Conservation (phyloP, 1,140 invertebrate species). For the Amphibalanus amphitrite region DNA sequence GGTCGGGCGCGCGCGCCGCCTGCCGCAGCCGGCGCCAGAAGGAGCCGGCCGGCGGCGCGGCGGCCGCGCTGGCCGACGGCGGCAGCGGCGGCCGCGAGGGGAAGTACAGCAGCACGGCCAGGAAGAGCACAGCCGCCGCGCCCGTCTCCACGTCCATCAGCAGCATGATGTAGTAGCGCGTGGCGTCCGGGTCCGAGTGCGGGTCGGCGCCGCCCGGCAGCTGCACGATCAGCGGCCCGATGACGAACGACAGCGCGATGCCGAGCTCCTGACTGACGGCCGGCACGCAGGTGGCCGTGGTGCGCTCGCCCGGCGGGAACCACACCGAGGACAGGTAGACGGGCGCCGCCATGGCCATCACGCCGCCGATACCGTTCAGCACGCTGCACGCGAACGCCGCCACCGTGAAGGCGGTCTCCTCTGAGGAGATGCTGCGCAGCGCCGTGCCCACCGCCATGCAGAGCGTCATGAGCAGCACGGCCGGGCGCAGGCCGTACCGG, state of each 20-base stretch:
- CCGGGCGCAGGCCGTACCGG: constrained; percentile 21
- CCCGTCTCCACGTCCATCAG: constrained; percentile 19
- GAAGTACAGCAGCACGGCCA: constrained; percentile 25
- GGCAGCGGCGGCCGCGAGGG: constrained; percentile 25
- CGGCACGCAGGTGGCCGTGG: constrained; percentile 18
- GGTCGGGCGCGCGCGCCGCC: no score
- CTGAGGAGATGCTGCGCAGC: constrained; percentile 20
- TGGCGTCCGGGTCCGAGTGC: background rate
- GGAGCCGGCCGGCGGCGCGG: no score
- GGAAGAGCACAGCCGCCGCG: constrained; percentile 20
- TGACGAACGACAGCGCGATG: constrained; percentile 26
- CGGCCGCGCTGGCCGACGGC: constrained; percentile 23
- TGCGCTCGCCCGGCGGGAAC: constrained; percentile 26
- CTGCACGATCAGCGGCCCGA: constrained; percentile 22
- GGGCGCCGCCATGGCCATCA: constrained; percentile 23
- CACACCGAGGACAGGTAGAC: constrained; percentile 23
- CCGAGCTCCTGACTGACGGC: constrained; percentile 22
- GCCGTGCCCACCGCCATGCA: constrained; percentile 19
- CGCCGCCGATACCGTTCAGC: constrained; percentile 24
- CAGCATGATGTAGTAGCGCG: background rate
- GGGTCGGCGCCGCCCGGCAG: constrained; percentile 12
- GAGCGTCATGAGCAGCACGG: constrained; percentile 18
- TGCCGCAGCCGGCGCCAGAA: no score
- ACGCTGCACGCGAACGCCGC: constrained; percentile 15
- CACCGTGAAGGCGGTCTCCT: constrained; percentile 12